These are phyloP conservation scores for Acleris cristana DNA, from an alignment of 2,888 invertebrate species.

Conservation along the genomic window DNA sequence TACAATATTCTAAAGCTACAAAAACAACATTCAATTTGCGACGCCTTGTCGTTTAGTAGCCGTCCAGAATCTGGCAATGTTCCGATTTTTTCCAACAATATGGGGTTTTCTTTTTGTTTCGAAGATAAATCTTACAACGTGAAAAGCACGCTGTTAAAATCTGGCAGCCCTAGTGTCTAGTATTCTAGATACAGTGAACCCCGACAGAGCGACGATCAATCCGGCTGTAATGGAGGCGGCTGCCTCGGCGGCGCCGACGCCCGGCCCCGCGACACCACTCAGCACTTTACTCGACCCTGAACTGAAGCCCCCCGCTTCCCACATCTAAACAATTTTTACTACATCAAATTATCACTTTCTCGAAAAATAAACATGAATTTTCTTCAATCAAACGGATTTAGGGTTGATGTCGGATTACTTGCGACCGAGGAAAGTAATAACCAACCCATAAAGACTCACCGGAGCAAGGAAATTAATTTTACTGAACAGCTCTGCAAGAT, in stretches of 20 bases:
- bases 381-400: constrained; percentile 22
- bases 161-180: constrained; percentile 40
- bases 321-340: constrained; percentile 8
- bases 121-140: constrained; percentile 1
- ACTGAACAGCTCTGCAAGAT: constrained; percentile 32
- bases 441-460: constrained; percentile 34
- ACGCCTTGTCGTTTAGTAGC: background rate
- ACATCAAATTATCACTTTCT: constrained; percentile 17
- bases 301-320: constrained; percentile 7
- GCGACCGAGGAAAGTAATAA: constrained; percentile 34
- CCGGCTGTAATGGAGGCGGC: constrained; percentile 73
- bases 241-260: constrained; percentile 73
- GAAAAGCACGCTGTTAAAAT: constrained; percentile 3
- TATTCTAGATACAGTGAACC: constrained; percentile 55
- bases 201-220: constrained; percentile 74
- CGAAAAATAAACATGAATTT: constrained; percentile 29
- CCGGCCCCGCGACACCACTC: constrained; percentile 36
- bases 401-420: constrained; percentile 34
- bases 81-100: background rate
- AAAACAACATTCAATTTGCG: background rate
- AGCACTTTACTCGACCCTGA: constrained; percentile 42
- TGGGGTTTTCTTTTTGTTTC: background rate
- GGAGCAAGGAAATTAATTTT: constrained; percentile 36
- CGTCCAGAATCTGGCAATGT: background rate
- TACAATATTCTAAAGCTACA: background rate